Evolutionary conservation across 1,140 invertebrate genomes (phyloP).

Genomic region (Drosophila dunni): DNA sequence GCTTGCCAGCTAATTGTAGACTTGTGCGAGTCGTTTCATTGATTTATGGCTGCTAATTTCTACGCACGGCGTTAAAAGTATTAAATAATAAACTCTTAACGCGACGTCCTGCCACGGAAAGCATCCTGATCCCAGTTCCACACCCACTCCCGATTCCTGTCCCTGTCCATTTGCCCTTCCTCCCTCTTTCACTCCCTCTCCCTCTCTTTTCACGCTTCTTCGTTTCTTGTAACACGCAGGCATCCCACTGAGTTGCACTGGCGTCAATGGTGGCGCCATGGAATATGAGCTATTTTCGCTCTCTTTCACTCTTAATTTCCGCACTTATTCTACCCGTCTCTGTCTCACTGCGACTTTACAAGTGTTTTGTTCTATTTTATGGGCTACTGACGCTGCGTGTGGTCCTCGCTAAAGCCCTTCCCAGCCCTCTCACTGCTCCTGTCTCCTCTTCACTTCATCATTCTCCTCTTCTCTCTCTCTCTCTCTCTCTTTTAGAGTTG

Average conservation of each 20-base stretch:
- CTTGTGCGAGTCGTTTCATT: slow-evolving; percentile 79
- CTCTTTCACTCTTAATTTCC: not conserved
- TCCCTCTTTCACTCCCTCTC: not conserved
- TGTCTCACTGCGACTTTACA: slow-evolving; percentile 58
- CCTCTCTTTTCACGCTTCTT: no score
- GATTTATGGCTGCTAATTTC: slow-evolving; percentile 79
- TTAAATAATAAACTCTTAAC: slow-evolving; percentile 79
- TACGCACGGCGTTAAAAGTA: slow-evolving; percentile 76
- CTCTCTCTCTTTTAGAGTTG: slow-evolving; percentile 1
- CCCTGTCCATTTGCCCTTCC: no score
- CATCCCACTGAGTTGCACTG: slow-evolving; percentile 56
- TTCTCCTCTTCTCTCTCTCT: not conserved
- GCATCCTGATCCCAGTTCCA: slow-evolving; percentile 38
- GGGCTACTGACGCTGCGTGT: slow-evolving; percentile 54
- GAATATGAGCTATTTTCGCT: slow-evolving; percentile 56
- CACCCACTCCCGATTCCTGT: not conserved
- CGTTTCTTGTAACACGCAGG: not conserved
- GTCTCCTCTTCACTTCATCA: no score
- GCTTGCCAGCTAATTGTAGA: slow-evolving; percentile 68
- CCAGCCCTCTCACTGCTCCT: not conserved
- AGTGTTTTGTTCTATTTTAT: slow-evolving; percentile 78
- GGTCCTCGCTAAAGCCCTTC: slow-evolving; percentile 1
- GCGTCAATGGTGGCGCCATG: slow-evolving; percentile 53
- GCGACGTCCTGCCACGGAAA: slow-evolving; percentile 51
- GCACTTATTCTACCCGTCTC: not conserved